Evolutionary conservation across 1,140 invertebrate genomes (phyloP), one percentile per base, ranked within the genome.

Genomic region (Scaptodrosophila lebanonensis): DNA sequence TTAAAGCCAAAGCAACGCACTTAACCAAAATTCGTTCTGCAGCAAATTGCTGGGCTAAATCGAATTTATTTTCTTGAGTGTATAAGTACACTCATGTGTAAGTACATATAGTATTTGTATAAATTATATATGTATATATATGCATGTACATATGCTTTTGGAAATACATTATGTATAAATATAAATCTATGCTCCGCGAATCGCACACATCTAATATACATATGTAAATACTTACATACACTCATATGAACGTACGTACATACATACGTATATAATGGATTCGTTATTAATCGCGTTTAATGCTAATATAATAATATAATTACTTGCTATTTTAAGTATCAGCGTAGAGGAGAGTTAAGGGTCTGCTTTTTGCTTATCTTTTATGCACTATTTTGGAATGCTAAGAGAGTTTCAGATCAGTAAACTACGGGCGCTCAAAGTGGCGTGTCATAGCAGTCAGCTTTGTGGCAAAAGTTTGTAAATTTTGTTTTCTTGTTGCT

Each of bases 281-380:
- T 57, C 50, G 38, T 39, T 59, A 27, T 25, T 59, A 52, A 59
- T 64, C 45, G 47, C 60, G 56, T 18, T 35, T 22, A 57, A 62
- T 52, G 39, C 51, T 16, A 4, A 17, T 18, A 25, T 27, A 18
- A 39, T 38, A 54, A 73, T 50, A 40, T 32, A 40, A 61, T 77
- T 77, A 79, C 60, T 82, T 73, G 75, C 73, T 79, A 79, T 50
- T 77, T n/a, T 82, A 79, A 79, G 73, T 79, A 79, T 79, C 82
- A 66, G 75, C 75, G 48, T 79, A 75, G 65, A 75, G 58, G 66
- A 30, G 43, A 27, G 43, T 32, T 42, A 38, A 57, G 51, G 36
- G 38, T 44, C 44, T 20, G 20, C 11, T 7, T 45, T 59, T 30
- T 11, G 29, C 50, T 35, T 29, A 13, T 36, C 20, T 16, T 45